These are phyloP conservation scores for Penaeus japonicus DNA, from an alignment of 1,140 invertebrate genomes.

Conservation along the genomic window DNA sequence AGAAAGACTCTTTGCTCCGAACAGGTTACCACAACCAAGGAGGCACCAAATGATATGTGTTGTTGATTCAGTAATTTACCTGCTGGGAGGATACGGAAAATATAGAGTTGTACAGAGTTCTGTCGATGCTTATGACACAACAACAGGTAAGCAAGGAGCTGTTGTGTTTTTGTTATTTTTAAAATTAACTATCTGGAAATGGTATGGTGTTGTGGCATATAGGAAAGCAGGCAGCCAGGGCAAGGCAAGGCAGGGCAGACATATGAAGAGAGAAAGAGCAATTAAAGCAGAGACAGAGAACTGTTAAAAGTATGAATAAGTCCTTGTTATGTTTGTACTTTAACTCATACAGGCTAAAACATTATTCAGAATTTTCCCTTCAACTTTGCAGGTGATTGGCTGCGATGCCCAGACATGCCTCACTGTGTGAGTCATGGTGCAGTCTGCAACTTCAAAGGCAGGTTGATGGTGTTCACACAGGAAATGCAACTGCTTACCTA, in stretches of 20 bases:
- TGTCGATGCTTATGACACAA: conserved; percentile 34
- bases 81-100: conserved; percentile 34
- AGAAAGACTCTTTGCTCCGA: too few species aligned
- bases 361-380: neutral
- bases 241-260: too few species aligned
- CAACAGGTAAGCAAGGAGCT: conserved; percentile 14
- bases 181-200: too few species aligned
- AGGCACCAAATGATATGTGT: conserved; percentile 42
- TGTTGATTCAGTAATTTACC: conserved; percentile 35
- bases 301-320: too few species aligned
- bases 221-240: too few species aligned
- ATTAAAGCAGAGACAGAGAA: too few species aligned
- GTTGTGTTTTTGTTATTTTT: too few species aligned
- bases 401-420: conserved; percentile 37
- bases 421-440: conserved; percentile 32
- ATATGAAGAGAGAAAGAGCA: too few species aligned
- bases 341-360: neutral
- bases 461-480: conserved; percentile 36
- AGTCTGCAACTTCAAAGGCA: conserved; percentile 35
- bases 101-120: conserved; percentile 43
- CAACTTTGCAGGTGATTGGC: conserved; percentile 19
- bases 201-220: too few species aligned
- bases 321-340: neutral
- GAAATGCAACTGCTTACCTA: conserved; percentile 44
- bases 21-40: conserved; percentile 38